Base-by-base conservation (phyloP, 2,113 vertebrate species). In the Gracilinanus agilis region DNA sequence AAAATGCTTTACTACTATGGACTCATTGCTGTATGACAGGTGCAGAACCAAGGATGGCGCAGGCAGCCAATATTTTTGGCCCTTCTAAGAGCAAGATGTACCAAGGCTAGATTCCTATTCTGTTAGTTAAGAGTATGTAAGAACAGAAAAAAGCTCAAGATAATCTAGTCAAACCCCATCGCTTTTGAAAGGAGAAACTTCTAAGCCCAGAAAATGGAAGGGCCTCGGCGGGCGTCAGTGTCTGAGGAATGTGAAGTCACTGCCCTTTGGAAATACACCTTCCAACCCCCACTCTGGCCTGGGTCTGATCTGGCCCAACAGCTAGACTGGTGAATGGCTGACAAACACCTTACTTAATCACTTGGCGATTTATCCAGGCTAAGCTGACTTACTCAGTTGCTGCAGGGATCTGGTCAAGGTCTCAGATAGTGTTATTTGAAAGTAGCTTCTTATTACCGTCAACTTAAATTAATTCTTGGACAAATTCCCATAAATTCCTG, bases 11-110 rank as follows among this genome's bases (percentile, higher is more conserved):
- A 92, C 53, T 54, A 91, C 56, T 91, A 55, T 67, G 23, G 90
- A 90, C 55, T 95, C 58, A 95, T 0, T 92, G 54, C 75, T 54
- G 89, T 54, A 58, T 54, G 56, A 54, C 9, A 89, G 75, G 93
- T 88, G 25, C 8, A 34, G 0, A 40, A 92, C 25, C 55, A 94
- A 91, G 49, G 53, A 90, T 95, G 89, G 91, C 96, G 94, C 95
- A 83, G 61, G n/a, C n/a, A 92, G 92, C 54, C 92, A 61, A 92
- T 89, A 93, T 91, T 89, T 94, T 93, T 89, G 91, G 89, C 44
- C 40, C 61, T 95, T 92, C 23, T 92, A 94, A 67, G 88, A 40
- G 90, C 3, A 95, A 53, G 90, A 96, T 40, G 27, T 56, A 55
- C 88, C 44, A 55, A 12, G 94, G 92, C 10, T 95, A 75, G 93